Evolutionary conservation across 2,888 invertebrate genomes (phyloP), one percentile per base, ranked within the genome.

Genomic region (Lathronympha strigana): DNA sequence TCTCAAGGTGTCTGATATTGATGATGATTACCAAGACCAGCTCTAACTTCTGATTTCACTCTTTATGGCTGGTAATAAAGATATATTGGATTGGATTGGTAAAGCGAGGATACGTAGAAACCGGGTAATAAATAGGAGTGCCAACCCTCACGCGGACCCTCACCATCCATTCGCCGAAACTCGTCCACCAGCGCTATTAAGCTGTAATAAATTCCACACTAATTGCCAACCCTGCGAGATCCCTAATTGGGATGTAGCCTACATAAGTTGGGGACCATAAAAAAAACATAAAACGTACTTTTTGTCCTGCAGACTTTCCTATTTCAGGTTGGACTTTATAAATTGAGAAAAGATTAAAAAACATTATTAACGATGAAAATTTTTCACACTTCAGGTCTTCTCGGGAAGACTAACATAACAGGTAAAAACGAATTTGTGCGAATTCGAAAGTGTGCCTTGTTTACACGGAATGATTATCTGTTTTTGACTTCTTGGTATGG

Each of bases 371-470:
- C 88, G 87, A 88, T 90, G 88, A 89, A 88, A 79, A 87, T 91
- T 92, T 91, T 91, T 91, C 90, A 91, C 88, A 88, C 92, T 91
- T 88, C 92, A 93, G 93, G 93, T 93, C 92, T 93, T 92, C 92
- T 93, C 92, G 93, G 93, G 89, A 93, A 93, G 92, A 93, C 93
- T 83, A 92, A 92, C 88, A 90, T 92, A 83, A 91, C 93, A 93
- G 93, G 93, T 93, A 93, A 92, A 85, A 73, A 76, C 75, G 66
- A 70, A 55, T 63, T 74, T 76, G 72, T 81, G 79, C 79, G 74
- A 77, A 74, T 77, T 77, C 77, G 75, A 78, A 76, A 77, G 77
- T 86, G 81, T 88, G 83, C 89, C 84, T 86, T 80, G 58, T 79
- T 82, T 78, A 78, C 74, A 83, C 84, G 85, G 90, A 88, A 88